Evolutionary conservation across 2,888 invertebrate species (phyloP), one percentile per base, ranked within the genome.

Genomic region (Sericinus montela): DNA sequence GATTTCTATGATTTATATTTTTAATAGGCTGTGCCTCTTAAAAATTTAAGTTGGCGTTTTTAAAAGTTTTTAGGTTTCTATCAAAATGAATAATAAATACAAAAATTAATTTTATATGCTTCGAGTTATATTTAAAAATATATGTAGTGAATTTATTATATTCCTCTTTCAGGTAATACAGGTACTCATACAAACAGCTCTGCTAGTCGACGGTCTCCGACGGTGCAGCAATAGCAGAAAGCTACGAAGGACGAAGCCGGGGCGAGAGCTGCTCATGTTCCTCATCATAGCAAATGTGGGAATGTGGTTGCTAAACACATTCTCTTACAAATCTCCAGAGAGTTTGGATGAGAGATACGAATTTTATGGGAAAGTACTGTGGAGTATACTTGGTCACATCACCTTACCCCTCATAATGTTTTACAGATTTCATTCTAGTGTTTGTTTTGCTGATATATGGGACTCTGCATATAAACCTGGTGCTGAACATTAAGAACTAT

Each of bases 391-490:
- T 4, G 93, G 93, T 15, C 94, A 95, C 67, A 81, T 94, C 64
- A 92, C 93, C 29, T 76, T 94, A 9, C 95, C 95, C 0, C 78
- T 95, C 2, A 94, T 93, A 51, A 93, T 94, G 90, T 94, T 94
- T 77, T 95, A 94, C 65, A 85, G 94, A 51, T 94, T 94, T 69
- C 94, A 94, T 66, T 93, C 94, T 0, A 92, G 94, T n/a, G 94
- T 94, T 0, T 94, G 94, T 64, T 90, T 95, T 38, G 93, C 93
- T 9, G 94, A 94, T 71, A 94, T 95, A 60, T 95, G 94, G 94
- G 92, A 93, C 64, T 92, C 92, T 19, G 94, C 94, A 0, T 94
- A 94, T 61, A 91, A 92, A 63, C 91, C 91, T 1, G 91, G 90
- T 1, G 67, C 70, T 6, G 82, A 81, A 52, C 88, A 88, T 69